phyloP scores from a whole-genome alignment of 2,113 vertebrate species.

The Holacanthus passer region DNA sequence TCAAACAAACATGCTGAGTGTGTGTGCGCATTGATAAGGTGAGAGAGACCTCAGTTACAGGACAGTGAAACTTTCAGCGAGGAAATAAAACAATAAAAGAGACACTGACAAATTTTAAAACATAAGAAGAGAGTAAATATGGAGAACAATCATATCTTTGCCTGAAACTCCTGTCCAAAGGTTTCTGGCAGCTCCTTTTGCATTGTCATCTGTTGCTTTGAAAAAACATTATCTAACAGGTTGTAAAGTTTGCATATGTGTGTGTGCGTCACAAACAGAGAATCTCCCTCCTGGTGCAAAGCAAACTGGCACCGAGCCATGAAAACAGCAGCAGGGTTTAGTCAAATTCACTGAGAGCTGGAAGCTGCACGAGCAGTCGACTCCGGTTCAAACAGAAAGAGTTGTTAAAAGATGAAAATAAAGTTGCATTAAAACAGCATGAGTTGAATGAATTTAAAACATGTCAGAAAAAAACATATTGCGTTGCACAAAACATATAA shows the following conservation, averaged over 20 bases:
- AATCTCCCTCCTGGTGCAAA: neutral
- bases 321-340: slow-evolving; percentile 1
- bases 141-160: neutral
- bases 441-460: neutral
- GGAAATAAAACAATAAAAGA: neutral
- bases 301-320: neutral
- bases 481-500: no score
- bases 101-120: neutral
- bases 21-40: neutral
- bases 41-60: neutral
- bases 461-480: neutral
- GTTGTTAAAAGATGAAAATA: neutral
- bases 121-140: neutral
- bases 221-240: slow-evolving; percentile 20
- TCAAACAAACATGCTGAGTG: neutral
- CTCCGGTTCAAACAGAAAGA: neutral
- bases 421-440: neutral
- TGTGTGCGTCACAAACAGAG: neutral
- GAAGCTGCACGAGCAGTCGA: neutral
- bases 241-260: slow-evolving; percentile 17
- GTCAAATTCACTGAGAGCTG: neutral
- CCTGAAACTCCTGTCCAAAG: slow-evolving; percentile 46
- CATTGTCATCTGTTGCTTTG: slow-evolving; percentile 23
- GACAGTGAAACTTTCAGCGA: neutral
- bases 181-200: slow-evolving; percentile 22